A percentile compares a stretch with the other conserved stretches of the same genome.
phyloP scores from a whole-genome alignment of 2,113 vertebrate genomes.

The Mesoclemmys tuberculata region DNA sequence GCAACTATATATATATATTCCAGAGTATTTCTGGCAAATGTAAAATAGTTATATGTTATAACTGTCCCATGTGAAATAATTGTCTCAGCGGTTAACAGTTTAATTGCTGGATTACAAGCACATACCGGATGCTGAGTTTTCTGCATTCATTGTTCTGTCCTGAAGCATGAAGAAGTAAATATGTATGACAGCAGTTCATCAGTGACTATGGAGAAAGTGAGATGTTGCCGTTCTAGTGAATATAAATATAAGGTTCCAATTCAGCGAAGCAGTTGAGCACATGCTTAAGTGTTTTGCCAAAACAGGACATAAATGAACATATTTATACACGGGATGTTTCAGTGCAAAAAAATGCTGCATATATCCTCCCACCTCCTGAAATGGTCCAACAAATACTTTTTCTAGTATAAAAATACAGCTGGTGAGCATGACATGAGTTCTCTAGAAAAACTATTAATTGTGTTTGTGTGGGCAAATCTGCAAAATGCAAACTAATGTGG shows the following conservation, averaged over 20 bases:
- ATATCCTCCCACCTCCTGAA: neutral
- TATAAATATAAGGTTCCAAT: neutral
- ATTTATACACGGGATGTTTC: rapidly evolving
- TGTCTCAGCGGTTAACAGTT: neutral
- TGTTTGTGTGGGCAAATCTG: neutral
- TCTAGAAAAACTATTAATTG: constrained; percentile 10
- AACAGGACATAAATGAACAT: neutral
- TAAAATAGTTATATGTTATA: neutral
- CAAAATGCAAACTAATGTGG: neutral
- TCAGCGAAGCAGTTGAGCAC: neutral
- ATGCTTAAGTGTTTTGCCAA: neutral
- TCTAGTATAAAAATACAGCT: neutral
- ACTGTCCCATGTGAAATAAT: neutral
- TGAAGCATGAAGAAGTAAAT: neutral
- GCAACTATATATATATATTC: neutral
- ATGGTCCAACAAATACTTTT: neutral
- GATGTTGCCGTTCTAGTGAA: neutral
- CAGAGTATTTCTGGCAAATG: neutral
- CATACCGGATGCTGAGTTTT: neutral
- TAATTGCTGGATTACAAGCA: neutral
- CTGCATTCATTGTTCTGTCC: rapidly evolving
- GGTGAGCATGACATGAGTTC: neutral
- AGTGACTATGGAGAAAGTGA: neutral
- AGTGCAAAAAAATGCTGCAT: neutral
- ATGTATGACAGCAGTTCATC: neutral